Evolutionary conservation across 1,140 invertebrate species (phyloP), one percentile per base, ranked within the genome.

Genomic region (Drosophila sp.): DNA sequence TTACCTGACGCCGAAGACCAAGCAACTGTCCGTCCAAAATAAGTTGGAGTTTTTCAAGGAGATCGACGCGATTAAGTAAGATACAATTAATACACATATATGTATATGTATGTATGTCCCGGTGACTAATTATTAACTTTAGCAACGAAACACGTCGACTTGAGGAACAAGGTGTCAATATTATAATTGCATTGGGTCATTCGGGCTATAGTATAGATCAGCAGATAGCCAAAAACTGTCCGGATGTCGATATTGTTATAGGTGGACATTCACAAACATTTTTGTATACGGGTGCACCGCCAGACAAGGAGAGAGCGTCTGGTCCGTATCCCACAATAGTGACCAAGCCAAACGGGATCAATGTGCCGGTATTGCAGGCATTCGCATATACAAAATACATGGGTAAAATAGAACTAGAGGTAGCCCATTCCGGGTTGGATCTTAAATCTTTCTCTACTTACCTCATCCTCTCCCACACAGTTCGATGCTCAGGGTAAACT

Each of bases 381-480:
- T 98, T 96, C 82, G 96, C 96, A 0, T 98, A 96, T 84, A 98
- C 97, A 1, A 98, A 98, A 92, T 98, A 98, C 92, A 91, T 98
- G 29, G 98, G 98, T 0, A 94, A 95, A 80, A 90, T 98, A 3
- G 93, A 94, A 8, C 23, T 92, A 4, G 77, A 92, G 62, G 91
- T 73, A 55, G 3, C 5, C 3, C 10, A 1, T 2, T 0, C 1
- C 3, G 29, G 3, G 6, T 47, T 25, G 44, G 7, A 23, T 17
- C 25, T 23, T 47, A 8, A 25, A 8, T 10, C 2, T 32, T 32
- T 2, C 25, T 10, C 8, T 5, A 7, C 4, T 10, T 17, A 17
- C 6, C 8, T 8, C 32, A 4, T 1, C 10, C 4, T 57, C 23
- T 30, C 1, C 11, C 7, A 11, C 8, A 30, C 92, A 93, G 30